phyloP scores from a whole-genome alignment of 2,113 vertebrate species.

The Stigmatopora nigra region DNA sequence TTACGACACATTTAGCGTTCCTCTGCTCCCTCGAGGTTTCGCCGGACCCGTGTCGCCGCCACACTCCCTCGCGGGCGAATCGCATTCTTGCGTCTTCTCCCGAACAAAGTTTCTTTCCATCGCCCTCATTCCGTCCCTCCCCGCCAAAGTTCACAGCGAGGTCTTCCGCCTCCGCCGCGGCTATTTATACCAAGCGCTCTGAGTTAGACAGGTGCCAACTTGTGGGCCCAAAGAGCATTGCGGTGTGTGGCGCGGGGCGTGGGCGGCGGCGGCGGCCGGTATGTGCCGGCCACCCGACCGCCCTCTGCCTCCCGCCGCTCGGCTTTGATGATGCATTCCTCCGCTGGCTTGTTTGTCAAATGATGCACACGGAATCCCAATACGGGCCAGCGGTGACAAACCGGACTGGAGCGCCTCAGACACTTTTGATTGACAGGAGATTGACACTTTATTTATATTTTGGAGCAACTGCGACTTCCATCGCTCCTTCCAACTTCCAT shows the following conservation, averaged over 20 bases:
- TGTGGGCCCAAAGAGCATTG: slow-evolving; percentile 43
- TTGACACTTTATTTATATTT: neutral
- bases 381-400: neutral
- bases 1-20: slow-evolving; percentile 36
- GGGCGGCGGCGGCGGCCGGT: slow-evolving; percentile 58
- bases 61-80: slow-evolving; percentile 18
- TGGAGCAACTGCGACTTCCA: neutral
- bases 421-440: slow-evolving; percentile 6
- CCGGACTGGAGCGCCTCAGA: neutral
- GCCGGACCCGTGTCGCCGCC: slow-evolving; percentile 21
- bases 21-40: slow-evolving; percentile 33
- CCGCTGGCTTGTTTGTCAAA: slow-evolving; percentile 31
- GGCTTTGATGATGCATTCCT: slow-evolving; percentile 85
- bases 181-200: slow-evolving; percentile 61
- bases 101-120: neutral
- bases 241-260: slow-evolving; percentile 48
- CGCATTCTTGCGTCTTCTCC: neutral
- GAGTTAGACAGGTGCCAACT: slow-evolving; percentile 56
- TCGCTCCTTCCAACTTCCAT: neutral
- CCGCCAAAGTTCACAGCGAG: slow-evolving; percentile 52
- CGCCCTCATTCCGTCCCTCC: slow-evolving; percentile 19
- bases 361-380: neutral
- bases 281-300: slow-evolving; percentile 70
- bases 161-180: slow-evolving; percentile 40
- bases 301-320: slow-evolving; percentile 76